Conservation (phyloP, 2,888 invertebrate genomes). For the Noctua fimbriata region DNA sequence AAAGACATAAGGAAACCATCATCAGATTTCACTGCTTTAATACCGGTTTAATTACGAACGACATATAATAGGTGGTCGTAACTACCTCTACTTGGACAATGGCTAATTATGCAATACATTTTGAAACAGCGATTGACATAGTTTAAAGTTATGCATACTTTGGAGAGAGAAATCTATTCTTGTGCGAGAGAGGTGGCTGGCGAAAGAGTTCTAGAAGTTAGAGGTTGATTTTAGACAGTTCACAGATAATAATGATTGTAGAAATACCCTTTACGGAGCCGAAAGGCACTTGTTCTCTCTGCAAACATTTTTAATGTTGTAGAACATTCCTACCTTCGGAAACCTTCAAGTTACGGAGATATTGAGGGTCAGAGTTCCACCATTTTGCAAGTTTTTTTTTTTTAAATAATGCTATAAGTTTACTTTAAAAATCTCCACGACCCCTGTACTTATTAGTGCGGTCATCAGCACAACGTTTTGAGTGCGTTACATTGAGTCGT, state of each 20-base stretch:
- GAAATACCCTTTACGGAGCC: too few relatives aligned
- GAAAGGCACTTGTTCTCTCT: too few relatives aligned
- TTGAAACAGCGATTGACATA: conserved; percentile 56
- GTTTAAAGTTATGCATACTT: conserved; percentile 40
- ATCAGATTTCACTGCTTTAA: conserved; percentile 52
- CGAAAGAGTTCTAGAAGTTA: conserved; percentile 22
- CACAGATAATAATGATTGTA: not conserved
- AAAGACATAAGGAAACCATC: conserved; percentile 35
- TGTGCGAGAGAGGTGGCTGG: conserved; percentile 10
- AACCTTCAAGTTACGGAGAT: too few relatives aligned
- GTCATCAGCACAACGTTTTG: too few relatives aligned
- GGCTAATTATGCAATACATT: conserved; percentile 51
- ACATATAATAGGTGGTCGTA: conserved; percentile 32
- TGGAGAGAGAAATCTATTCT: conserved; percentile 45
- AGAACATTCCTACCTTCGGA: too few relatives aligned
- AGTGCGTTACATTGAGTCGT: too few relatives aligned
- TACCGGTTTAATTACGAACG: conserved; percentile 50
- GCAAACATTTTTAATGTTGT: too few relatives aligned
- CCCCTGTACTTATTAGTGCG: too few relatives aligned
- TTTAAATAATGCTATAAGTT: too few relatives aligned
- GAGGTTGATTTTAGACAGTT: not conserved
- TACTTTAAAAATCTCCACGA: too few relatives aligned
- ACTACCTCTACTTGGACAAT: conserved; percentile 49
- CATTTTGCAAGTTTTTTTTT: too few relatives aligned
- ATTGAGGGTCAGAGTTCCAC: too few relatives aligned